A percentile compares a stretch with the other conserved stretches of the same genome.
phyloP scores from a whole-genome alignment of 2,888 invertebrate genomes.

The Campoletis raptor region DNA sequence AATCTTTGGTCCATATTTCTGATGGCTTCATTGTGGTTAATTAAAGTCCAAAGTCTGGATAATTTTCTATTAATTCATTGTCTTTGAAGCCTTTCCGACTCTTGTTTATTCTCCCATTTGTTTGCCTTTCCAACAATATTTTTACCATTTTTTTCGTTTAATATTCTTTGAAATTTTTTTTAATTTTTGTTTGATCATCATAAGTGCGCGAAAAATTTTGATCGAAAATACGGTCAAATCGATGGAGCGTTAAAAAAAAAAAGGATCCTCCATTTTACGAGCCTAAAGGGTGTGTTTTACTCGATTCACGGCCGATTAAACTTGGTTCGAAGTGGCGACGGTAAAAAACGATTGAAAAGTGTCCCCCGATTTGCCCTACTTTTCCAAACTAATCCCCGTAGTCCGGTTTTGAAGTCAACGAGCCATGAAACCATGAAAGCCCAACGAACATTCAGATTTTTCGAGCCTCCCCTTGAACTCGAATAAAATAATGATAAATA shows the following conservation, averaged over 20 bases:
- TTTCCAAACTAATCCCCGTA: constrained; percentile 57
- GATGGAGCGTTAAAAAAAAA: constrained; percentile 46
- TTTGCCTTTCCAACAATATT: neutral
- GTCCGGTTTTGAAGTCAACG: constrained; percentile 69
- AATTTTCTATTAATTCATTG: neutral
- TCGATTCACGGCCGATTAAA: constrained; percentile 65
- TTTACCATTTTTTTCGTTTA: neutral
- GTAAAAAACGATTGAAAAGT: constrained; percentile 34
- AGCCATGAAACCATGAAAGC: constrained; percentile 74
- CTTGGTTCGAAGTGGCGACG: constrained; percentile 47
- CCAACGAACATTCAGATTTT: constrained; percentile 37
- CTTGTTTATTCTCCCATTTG: neutral
- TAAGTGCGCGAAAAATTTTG: constrained; percentile 35
- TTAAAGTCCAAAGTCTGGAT: constrained; percentile 4
- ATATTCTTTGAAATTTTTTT: neutral
- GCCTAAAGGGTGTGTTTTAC: constrained; percentile 51
- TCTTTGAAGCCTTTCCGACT: neutral
- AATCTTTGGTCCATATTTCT: constrained; percentile 18
- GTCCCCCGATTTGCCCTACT: constrained; percentile 63
- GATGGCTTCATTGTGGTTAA: neutral
- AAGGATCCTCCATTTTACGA: constrained; percentile 29
- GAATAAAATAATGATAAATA: neutral
- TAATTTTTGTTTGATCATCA: neutral
- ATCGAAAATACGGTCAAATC: constrained; percentile 27
- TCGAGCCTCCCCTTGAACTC: constrained; percentile 53